phyloP scores from a whole-genome alignment of 2,888 invertebrate genomes.

The Mythimna loreyi region DNA sequence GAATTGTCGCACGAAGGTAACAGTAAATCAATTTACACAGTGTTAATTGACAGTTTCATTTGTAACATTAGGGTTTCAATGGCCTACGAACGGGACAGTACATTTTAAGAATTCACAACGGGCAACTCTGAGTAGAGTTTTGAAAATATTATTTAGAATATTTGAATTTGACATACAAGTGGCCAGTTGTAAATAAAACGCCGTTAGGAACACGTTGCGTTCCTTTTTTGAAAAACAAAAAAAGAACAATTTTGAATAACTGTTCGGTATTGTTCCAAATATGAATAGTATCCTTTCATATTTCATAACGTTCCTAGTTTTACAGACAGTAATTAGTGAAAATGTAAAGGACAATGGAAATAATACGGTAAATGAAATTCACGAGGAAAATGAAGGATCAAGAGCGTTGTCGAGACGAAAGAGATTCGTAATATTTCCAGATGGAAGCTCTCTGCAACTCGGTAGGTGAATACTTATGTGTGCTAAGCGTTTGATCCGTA shows the following conservation, averaged over 20 bases:
- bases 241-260: slow-evolving; percentile 19
- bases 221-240: slow-evolving; percentile 46
- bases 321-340: slow-evolving; percentile 72
- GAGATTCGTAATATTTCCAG: slow-evolving; percentile 91
- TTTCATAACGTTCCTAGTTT: slow-evolving; percentile 63
- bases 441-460: slow-evolving; percentile 92
- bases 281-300: slow-evolving; percentile 58
- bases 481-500: slow-evolving; percentile 60
- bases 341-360: slow-evolving; percentile 67
- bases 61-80: slow-evolving; percentile 73
- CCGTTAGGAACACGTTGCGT: slow-evolving; percentile 45
- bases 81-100: slow-evolving; percentile 75
- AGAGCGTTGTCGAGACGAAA: slow-evolving; percentile 88
- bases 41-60: slow-evolving; percentile 86
- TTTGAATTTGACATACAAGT: slow-evolving; percentile 39
- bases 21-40: slow-evolving; percentile 83
- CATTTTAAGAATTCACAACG: slow-evolving; percentile 73
- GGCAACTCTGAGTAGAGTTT: slow-evolving; percentile 67
- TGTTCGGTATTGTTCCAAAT: slow-evolving; percentile 42
- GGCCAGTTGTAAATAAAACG: slow-evolving; percentile 53
- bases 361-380: slow-evolving; percentile 69
- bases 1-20: slow-evolving; percentile 69
- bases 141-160: slow-evolving; percentile 61
- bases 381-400: slow-evolving; percentile 70
- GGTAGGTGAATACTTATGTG: slow-evolving; percentile 80